Base-by-base conservation (phyloP, 2,888 invertebrate species). In the Oligia fasciuncula region DNA sequence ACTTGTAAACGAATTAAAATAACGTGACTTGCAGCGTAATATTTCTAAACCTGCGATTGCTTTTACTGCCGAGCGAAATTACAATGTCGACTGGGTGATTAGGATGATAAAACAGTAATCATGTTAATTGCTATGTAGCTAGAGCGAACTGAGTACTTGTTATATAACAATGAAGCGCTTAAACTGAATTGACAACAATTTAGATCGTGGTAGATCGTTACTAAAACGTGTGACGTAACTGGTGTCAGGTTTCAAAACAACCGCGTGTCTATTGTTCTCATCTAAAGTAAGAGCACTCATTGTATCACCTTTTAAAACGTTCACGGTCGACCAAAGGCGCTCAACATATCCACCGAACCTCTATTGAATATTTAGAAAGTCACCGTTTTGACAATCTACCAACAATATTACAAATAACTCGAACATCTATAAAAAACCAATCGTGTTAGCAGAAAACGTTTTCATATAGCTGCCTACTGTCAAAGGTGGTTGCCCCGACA, bases 221-320 rank as follows among this genome's bases (percentile, higher is more conserved):
- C 86, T 88, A 89, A 87, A 90, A 87, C 86, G 89, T 88, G 88
- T 93, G 92, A 92, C 90, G 91, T 90, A 91, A 92, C 90, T 88
- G 87, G 90, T 83, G 83, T 88, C 86, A 87, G 91, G 91, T 94
- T 93, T 90, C 90, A 87, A 92, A 94, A 94, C 93, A 93, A 89
- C 81, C 81, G 84, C 83, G 86, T 83, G 88, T 89, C 92, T 91
- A 90, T 93, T 94, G 93, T 93, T 89, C 90, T 88, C 89, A 77
- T 83, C 85, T 87, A 85, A 90, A 91, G 88, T 85, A 87, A 91
- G 90, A 90, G 90, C 91, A 89, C 90, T 92, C 87, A 86, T 85
- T 86, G 72, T 85, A 90, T 84, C 86, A 80, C 73, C 82, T 89
- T 82, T 91, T 91, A 88, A 79, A 84, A 75, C 80, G 87, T 91